phyloP scores from a whole-genome alignment of 2,888 invertebrate genomes.

The Cylindroiulus punctatus region DNA sequence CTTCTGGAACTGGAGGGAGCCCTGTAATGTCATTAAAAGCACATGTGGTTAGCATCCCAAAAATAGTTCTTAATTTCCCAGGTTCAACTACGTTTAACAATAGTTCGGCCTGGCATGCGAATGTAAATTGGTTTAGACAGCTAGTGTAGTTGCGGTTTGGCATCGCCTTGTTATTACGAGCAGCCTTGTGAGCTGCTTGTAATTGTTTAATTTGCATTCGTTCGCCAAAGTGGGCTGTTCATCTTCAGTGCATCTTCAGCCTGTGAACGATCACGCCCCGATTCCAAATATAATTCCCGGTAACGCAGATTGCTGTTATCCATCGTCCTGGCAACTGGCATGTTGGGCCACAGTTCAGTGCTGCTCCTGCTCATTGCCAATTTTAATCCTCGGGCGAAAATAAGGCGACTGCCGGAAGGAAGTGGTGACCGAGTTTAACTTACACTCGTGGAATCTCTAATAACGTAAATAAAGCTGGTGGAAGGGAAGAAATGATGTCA shows the following conservation, averaged over 20 bases:
- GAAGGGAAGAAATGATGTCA: no score
- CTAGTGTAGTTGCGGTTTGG: not conserved
- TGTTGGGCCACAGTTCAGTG: not conserved
- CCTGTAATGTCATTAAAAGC: no score
- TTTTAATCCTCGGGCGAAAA: not conserved
- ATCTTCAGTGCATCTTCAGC: not conserved
- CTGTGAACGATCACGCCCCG: not conserved
- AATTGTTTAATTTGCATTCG: slow-evolving; percentile 18
- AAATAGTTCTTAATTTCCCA: no score
- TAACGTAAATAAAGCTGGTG: no score
- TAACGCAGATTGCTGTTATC: not conserved
- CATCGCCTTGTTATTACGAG: not conserved
- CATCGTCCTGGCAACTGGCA: not conserved
- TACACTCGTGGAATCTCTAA: not conserved
- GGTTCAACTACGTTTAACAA: no score
- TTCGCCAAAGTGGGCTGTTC: not conserved
- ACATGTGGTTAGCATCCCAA: no score
- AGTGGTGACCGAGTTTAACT: not conserved
- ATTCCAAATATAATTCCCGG: not conserved
- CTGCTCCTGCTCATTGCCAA: not conserved
- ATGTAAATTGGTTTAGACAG: no score
- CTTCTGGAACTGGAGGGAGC: no score
- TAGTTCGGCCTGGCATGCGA: no score
- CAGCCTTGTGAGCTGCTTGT: not conserved
- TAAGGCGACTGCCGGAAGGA: not conserved